phyloP scores from a whole-genome alignment of 2,888 invertebrate species.

The Eristalinus sepulchralis region DNA sequence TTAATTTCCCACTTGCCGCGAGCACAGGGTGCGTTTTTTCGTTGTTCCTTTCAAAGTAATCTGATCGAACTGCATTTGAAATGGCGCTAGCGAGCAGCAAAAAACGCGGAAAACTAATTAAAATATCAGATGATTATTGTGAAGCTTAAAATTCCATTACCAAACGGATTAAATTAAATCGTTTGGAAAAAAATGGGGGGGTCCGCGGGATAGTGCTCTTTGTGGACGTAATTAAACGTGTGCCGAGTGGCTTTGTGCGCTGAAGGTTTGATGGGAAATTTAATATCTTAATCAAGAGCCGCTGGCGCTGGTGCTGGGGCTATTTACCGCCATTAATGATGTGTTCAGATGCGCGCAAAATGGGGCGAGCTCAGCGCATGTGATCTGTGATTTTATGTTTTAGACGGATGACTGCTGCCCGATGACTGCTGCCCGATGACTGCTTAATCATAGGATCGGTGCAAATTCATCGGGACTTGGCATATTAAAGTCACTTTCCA shows the following conservation, averaged over 20 bases:
- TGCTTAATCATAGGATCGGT: too few relatives aligned
- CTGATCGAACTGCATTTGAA: background rate
- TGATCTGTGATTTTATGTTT: too few relatives aligned
- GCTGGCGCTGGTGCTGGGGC: background rate
- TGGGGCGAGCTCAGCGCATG: too few relatives aligned
- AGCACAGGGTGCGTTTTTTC: background rate
- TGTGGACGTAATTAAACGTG: background rate
- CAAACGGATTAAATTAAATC: background rate
- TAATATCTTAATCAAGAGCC: slow-evolving; percentile 6
- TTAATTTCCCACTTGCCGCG: background rate
- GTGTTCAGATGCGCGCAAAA: background rate
- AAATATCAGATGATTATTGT: slow-evolving; percentile 23
- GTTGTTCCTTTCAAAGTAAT: background rate
- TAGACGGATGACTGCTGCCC: too few relatives aligned
- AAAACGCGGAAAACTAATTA: background rate
- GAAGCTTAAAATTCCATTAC: slow-evolving; percentile 24
- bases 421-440: too few relatives aligned
- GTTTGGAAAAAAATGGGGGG: background rate
- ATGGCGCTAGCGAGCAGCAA: background rate
- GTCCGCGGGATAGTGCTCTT: background rate
- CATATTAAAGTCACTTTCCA: too few relatives aligned
- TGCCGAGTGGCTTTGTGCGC: background rate
- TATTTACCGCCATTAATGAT: background rate
- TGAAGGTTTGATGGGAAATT: background rate
- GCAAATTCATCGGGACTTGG: too few relatives aligned